Base-by-base conservation (phyloP, 2,797 vertebrate genomes). In the Oreortyx pictus region DNA sequence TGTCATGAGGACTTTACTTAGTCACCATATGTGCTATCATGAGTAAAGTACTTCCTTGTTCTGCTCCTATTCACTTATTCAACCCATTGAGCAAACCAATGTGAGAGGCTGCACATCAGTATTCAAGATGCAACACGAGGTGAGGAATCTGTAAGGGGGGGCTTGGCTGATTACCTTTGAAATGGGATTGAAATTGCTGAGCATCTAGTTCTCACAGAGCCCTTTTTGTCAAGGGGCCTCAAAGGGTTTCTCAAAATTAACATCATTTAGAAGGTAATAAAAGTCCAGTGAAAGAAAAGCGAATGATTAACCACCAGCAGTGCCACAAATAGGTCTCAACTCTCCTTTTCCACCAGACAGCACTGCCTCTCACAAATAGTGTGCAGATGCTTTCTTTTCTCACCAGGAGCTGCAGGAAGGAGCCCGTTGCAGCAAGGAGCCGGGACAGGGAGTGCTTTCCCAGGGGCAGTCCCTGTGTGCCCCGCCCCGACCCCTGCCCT, bases 371-470 rank as follows among this genome's bases (percentile, higher is more conserved):
- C 56, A 25, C 27, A 35, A 67, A 8, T 0, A 0, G 17, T 29
- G 47, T 13, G 2, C 0, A 0, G 31, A 6, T 39, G 0, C 0
- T 41, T 66, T 64, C 77, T 76, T 46, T 16, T 61, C 57, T 59
- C 20, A 4, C 19, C 7, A 11, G 76, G 50, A 80, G 65, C 82
- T 50, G 35, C 1, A 3, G 68, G 68, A 83, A 64, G 76, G 68
- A 71, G 18, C 18, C 61, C 33, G 9, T 22, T 31, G 44, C 65
- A 50, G 27, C 15, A 9, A 39, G 70, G 35, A 33, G n/a, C 1
- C 0, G 66, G 49, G 24, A 3, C 14, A 54, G 35, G 23, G 14
- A 18, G 4, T 33, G 61, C 83, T 65, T 68, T 81, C 46, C 23
- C 11, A 5, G 20, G 31, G 43, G 11, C 52, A 54, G 12, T 24